Base-by-base conservation (phyloP, 1,140 invertebrate species). In the Colletes gigas region DNA sequence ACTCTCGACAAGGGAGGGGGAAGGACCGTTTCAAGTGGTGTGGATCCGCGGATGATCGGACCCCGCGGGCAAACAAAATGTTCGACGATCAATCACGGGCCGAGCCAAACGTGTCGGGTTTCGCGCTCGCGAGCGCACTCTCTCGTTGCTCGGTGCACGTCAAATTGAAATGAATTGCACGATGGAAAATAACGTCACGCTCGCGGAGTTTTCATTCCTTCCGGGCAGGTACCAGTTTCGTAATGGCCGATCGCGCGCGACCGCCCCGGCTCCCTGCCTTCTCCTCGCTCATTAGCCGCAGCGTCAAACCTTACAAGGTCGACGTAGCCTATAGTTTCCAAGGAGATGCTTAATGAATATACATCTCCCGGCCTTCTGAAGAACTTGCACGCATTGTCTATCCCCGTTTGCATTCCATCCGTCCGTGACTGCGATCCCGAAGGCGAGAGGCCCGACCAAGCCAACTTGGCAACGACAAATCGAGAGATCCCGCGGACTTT, bases 331-430 rank as follows among this genome's bases (percentile, higher is more conserved):
- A 55, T 73, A 81, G 78, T 72, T 80, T 59, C 44, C 74, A 68
- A 85, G 83, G 69, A 81, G 79, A 77, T 71, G 79, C 62, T 85
- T 69, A 81, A 85, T 81, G 72, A 75, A 80, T 80, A 80, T 66
- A 54, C 72, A 67, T 60, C 55, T 30, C 57, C 17, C 55, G 73
- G 73, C 78, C 62, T 84, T 75, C 52, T 44, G 6, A 65, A n/a
- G 57, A 81, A 67, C 78, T 83, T 50, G 72, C 57, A 71, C 59
- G 47, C 70, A 57, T 57, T 69, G 52, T 57, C 70, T 69, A 44
- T 63, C 9, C 21, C 10, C 17, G 39, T 72, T 55, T 19, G 66
- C 66, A 60, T 73, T 81, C 55, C 70, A 39, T 55, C 9, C 9
- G 47, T 44, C 8, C 21, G 47, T 72, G 54, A 30, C 17, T 41